phyloP scores from a whole-genome alignment of 2,113 vertebrate genomes.

The Verasper variegatus region DNA sequence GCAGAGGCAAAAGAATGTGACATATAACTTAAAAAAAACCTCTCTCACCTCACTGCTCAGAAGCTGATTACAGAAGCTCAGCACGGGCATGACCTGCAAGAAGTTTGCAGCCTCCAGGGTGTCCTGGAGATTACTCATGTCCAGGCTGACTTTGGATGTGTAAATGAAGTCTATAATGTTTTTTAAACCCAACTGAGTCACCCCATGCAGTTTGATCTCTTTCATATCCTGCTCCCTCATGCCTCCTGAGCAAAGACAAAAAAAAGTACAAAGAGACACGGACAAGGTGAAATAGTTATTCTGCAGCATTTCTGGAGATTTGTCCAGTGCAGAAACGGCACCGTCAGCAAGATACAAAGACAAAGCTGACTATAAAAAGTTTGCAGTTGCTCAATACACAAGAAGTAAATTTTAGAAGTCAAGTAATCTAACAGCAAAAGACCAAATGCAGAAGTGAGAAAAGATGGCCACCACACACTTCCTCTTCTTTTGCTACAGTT shows the following conservation, averaged over 20 bases:
- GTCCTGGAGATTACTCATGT: conserved; percentile 83
- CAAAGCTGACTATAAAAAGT: background rate
- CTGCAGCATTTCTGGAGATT: conserved; percentile 21
- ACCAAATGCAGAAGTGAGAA: too few relatives aligned
- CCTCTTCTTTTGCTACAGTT: background rate
- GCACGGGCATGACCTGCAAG: conserved; percentile 84
- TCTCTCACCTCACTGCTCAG: conserved; percentile 84
- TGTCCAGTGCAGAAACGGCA: background rate
- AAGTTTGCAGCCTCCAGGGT: conserved; percentile 87
- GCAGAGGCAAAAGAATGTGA: background rate
- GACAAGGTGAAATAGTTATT: conserved; percentile 35
- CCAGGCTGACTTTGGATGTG: conserved; percentile 81
- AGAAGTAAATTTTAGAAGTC: background rate
- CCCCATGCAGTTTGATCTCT: conserved; percentile 86
- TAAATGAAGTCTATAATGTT: conserved; percentile 88
- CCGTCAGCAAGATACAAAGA: conserved; percentile 24
- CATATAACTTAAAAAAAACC: background rate
- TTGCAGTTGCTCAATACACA: background rate
- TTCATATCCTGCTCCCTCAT: conserved; percentile 86
- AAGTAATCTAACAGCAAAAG: background rate
- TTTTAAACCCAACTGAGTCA: conserved; percentile 81
- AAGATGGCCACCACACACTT: background rate
- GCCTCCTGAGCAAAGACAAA: conserved; percentile 72
- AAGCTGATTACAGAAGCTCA: conserved; percentile 85
- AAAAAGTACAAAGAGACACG: background rate